Percentiles rank a stretch among this genome's conserved stretches.
Conservation (phyloP, 2,888 invertebrate genomes). For the Daptonema setosum region DNA sequence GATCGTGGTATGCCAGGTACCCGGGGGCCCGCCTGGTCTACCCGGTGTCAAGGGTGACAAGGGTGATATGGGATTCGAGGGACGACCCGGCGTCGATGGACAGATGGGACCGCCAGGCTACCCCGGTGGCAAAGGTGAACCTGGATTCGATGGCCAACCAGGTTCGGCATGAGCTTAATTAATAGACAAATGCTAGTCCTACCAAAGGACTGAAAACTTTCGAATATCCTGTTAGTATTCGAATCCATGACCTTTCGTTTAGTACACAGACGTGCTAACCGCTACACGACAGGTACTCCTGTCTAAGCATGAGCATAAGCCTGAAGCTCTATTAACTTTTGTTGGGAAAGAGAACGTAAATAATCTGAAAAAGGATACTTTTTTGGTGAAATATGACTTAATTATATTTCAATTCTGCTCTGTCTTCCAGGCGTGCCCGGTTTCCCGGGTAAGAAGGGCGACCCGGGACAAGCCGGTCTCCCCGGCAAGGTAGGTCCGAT, state of each 20-base stretch:
- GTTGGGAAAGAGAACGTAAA: too few species aligned
- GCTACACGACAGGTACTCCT: too few species aligned
- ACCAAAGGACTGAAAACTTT: too few species aligned
- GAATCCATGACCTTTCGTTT: too few species aligned
- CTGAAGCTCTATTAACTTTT: too few species aligned
- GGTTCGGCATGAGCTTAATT: background rate
- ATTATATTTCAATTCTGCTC: background rate
- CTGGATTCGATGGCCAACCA: background rate
- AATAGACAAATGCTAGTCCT: background rate
- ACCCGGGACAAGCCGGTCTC: background rate
- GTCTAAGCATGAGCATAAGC: too few species aligned
- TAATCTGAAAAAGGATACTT: too few species aligned
- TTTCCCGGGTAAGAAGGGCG: background rate
- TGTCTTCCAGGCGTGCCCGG: background rate
- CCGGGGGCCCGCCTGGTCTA: background rate
- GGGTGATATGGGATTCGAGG: background rate
- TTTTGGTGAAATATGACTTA: background rate
- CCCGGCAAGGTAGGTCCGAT: background rate
- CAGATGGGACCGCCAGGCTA: background rate
- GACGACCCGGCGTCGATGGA: background rate
- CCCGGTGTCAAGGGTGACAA: background rate
- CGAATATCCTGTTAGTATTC: too few species aligned
- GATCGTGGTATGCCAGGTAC: background rate
- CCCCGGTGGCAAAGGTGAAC: background rate
- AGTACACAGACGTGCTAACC: too few species aligned